Base-by-base conservation (phyloP, 2,797 vertebrate species). In the Hafferia zeledoni region DNA sequence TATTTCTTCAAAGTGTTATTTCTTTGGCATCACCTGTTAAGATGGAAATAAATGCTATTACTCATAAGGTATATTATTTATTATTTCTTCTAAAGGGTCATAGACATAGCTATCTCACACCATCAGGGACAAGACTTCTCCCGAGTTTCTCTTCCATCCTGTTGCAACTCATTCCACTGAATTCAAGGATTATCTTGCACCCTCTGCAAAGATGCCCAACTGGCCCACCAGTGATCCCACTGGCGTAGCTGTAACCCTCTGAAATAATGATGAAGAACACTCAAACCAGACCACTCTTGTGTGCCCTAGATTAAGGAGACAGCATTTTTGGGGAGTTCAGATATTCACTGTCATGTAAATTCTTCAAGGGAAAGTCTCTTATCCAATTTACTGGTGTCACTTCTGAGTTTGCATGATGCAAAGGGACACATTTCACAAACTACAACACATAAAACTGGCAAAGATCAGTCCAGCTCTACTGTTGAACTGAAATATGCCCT, bases 401-500 rank as follows among this genome's bases (percentile, higher is more conserved):
- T 82, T 86, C 60, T 77, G 85, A 90, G 91, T 80, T 71, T 85
- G 71, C 87, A 91, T 70, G 81, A 43, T 79, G 60, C 92, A 94
- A 97, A 96, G 80, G 77, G 87, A 97, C 64, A 67, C 68, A 15
- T 83, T 83, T 46, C 50, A 64, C 53, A 87, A 84, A 80, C 33
- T 22, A 11, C n/a, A 37, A 17, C n/a, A 7, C 24, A 28, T 31
- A 65, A 82, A 94, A 95, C 75, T 43, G 50, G n/a, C 49, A 28
- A 82, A 60, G 83, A 95, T 68, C 89, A 95, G 49, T 39, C 37
- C 60, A 50, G 3, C 81, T 63, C 18, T 31, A 61, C 7, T 27
- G 44, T 71, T 95, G 64, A 88, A 89, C 83, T 83, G 64, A 95
- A 96, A 96, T 87, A 87, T 31, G 43, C 24, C 67, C 44, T 64